Conservation (phyloP, 2,797 vertebrate genomes). For the Decapterus maruadsi region DNA sequence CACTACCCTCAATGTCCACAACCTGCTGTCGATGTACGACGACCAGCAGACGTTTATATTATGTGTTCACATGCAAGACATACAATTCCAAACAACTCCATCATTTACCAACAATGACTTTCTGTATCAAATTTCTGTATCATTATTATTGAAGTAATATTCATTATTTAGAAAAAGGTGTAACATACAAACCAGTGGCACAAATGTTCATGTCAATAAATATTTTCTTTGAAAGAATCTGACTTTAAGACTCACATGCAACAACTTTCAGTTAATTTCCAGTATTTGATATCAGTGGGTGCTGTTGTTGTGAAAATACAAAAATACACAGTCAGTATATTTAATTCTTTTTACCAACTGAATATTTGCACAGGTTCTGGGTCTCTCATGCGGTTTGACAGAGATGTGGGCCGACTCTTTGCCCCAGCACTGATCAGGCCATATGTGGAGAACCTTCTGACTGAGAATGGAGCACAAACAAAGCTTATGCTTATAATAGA, state of each 20-base stretch:
- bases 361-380: constrained; percentile 36
- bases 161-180: neutral
- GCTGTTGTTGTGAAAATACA: neutral
- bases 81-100: too few relatives aligned
- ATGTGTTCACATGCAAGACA: too few relatives aligned
- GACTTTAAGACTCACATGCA: neutral
- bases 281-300: neutral
- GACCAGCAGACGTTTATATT: too few relatives aligned
- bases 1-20: too few relatives aligned
- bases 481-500: constrained; percentile 77
- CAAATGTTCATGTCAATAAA: too few relatives aligned
- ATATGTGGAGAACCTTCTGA: constrained; percentile 79
- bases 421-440: constrained; percentile 52
- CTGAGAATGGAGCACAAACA: constrained; percentile 60
- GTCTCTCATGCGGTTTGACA: constrained; percentile 30
- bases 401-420: constrained; percentile 42
- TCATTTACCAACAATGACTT: too few relatives aligned
- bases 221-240: neutral
- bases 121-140: too few relatives aligned
- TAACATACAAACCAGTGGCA: neutral
- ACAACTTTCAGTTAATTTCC: neutral
- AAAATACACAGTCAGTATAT: constrained; percentile 7
- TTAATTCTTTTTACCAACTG: constrained; percentile 17
- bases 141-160: neutral
- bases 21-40: too few relatives aligned